phyloP scores from a whole-genome alignment of 2,797 vertebrate species.

The Scolopax rusticola region DNA sequence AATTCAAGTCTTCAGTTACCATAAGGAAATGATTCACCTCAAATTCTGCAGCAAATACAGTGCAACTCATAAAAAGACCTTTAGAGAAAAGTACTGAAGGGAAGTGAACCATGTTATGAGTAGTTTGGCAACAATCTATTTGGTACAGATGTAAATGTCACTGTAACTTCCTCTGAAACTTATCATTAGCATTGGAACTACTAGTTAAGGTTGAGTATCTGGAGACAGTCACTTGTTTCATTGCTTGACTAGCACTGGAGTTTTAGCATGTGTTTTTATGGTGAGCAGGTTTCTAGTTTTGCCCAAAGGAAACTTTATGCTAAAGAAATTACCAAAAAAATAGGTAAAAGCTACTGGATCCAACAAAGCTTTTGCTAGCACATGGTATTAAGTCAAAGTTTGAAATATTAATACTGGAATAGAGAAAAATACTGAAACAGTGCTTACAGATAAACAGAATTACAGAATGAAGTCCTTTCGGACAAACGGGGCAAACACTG shows the following conservation, averaged over 20 bases:
- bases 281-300: background rate
- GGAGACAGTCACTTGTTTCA: background rate
- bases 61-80: background rate
- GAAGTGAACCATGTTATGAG: background rate
- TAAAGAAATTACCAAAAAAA: background rate
- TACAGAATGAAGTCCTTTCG: background rate
- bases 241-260: background rate
- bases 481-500: background rate
- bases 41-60: background rate
- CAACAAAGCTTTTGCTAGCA: background rate
- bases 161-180: background rate
- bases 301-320: background rate
- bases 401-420: background rate
- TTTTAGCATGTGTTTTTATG: background rate
- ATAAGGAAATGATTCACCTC: constrained; percentile 10
- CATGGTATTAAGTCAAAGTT: background rate
- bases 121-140: background rate
- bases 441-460: background rate
- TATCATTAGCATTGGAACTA: background rate
- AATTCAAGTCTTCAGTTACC: background rate
- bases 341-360: background rate
- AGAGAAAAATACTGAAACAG: background rate
- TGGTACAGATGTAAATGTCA: background rate
- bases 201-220: background rate
- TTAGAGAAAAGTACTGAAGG: background rate